Evolutionary conservation across 2,888 invertebrate genomes (phyloP).

Genomic region (Globia sparganii): DNA sequence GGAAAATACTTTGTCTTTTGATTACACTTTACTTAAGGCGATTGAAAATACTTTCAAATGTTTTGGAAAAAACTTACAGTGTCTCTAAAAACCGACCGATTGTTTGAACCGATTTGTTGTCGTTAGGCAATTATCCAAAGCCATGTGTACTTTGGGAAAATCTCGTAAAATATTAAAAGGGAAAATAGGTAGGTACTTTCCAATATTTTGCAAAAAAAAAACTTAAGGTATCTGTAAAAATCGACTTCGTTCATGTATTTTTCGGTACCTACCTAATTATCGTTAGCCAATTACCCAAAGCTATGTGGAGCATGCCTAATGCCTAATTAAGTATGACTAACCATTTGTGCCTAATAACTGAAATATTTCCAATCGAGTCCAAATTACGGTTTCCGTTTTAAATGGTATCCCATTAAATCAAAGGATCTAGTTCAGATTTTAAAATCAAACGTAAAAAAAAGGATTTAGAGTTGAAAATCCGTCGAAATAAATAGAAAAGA

Average conservation of each 20-base stretch:
- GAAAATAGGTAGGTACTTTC: slow-evolving; percentile 7
- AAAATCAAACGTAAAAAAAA: background rate
- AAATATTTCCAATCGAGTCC: slow-evolving; percentile 9
- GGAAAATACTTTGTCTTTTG: background rate
- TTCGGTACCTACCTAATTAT: background rate
- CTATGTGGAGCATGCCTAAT: slow-evolving; percentile 3
- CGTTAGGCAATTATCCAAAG: background rate
- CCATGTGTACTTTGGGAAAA: too few relatives aligned
- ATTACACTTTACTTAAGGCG: background rate
- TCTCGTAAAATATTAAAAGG: too few relatives aligned
- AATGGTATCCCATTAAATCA: background rate
- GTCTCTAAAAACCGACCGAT: background rate
- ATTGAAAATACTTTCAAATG: slow-evolving; percentile 5
- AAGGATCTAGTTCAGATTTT: background rate
- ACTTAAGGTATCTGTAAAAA: background rate
- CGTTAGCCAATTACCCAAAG: slow-evolving; percentile 5
- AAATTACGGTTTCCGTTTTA: slow-evolving; percentile 9
- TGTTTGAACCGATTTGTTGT: too few relatives aligned
- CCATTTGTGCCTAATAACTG: background rate
- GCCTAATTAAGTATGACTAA: slow-evolving; percentile 3
- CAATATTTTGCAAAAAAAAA: background rate
- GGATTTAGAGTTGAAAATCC: slow-evolving; percentile 4
- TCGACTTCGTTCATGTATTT: background rate
- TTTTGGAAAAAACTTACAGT: background rate
- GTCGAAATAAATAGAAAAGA: slow-evolving; percentile 51